Conservation (phyloP, 2,888 invertebrate genomes). For the Plagiodera versicolora region DNA sequence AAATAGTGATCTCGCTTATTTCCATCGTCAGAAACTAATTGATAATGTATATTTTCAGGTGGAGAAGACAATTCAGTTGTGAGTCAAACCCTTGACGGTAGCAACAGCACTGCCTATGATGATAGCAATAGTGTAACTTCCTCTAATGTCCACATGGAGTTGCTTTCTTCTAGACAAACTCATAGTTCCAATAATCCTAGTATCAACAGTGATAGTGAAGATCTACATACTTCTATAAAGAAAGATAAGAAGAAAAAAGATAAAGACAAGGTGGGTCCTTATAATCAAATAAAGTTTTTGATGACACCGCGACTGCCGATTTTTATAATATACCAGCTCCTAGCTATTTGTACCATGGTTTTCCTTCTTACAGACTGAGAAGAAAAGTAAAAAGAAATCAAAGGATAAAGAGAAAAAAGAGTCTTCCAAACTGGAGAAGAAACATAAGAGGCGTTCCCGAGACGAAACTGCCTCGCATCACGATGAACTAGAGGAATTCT, state of each 20-base stretch:
- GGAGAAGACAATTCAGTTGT: constrained; percentile 56
- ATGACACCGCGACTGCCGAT: too few relatives aligned
- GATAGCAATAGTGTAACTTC: constrained; percentile 60
- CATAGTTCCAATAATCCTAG: constrained; percentile 60
- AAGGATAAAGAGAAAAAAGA: constrained; percentile 61
- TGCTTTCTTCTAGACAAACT: constrained; percentile 60
- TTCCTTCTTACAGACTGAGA: constrained; percentile 43
- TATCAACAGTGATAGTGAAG: constrained; percentile 57
- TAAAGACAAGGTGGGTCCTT: constrained; percentile 35
- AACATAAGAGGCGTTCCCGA: constrained; percentile 55
- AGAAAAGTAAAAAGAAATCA: constrained; percentile 55
- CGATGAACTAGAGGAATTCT: constrained; percentile 66
- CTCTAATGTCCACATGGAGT: constrained; percentile 60
- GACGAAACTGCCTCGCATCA: constrained; percentile 52
- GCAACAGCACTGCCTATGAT: constrained; percentile 57
- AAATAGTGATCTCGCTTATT: too few relatives aligned
- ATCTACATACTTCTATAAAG: constrained; percentile 45
- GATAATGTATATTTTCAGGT: constrained; percentile 42
- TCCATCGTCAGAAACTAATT: too few relatives aligned
- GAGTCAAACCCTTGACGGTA: constrained; percentile 57
- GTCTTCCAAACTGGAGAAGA: constrained; percentile 49
- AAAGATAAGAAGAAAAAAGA: constrained; percentile 51
- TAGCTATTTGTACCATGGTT: too few relatives aligned
- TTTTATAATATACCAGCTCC: too few relatives aligned
- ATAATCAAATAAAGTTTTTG: too few relatives aligned